Percentiles rank a stretch among this genome's conserved stretches.
Evolutionary conservation across 2,113 vertebrate species (phyloP).

Genomic region (Thryonomys swinderianus): DNA sequence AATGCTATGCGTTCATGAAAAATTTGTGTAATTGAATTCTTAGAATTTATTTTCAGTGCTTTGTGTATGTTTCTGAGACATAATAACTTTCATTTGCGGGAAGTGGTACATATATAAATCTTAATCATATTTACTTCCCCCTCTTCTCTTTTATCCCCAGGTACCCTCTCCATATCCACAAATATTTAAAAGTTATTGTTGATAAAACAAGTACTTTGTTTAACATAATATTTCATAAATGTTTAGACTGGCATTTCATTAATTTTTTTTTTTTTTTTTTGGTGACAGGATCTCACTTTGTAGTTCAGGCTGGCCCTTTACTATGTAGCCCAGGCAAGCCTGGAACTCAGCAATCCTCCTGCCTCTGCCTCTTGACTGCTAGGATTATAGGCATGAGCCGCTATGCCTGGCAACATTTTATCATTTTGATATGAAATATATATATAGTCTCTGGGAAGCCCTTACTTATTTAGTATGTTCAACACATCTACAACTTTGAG

Average conservation of each 20-base stretch:
- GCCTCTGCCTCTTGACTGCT: no score
- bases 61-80: not conserved
- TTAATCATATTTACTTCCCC: not conserved
- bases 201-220: slow-evolving; percentile 7
- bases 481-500: not conserved
- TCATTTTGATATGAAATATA: not conserved
- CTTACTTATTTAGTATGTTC: not conserved
- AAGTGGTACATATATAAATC: not conserved
- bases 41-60: not conserved
- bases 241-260: not conserved
- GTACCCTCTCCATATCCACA: not conserved
- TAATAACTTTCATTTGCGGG: not conserved
- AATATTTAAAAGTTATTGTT: not conserved
- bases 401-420: no score
- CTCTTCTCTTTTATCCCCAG: not conserved
- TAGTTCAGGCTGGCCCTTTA: no score
- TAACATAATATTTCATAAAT: slow-evolving; percentile 11
- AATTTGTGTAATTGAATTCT: not conserved
- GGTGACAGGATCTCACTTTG: no score
- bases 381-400: no score
- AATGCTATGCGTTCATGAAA: slow-evolving; percentile 46
- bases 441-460: not conserved
- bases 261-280: no score
- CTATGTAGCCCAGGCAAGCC: no score
- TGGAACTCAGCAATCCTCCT: no score